These are phyloP conservation scores for Saturnia pavonia DNA, from an alignment of 2,888 invertebrate species.

Conservation along the genomic window DNA sequence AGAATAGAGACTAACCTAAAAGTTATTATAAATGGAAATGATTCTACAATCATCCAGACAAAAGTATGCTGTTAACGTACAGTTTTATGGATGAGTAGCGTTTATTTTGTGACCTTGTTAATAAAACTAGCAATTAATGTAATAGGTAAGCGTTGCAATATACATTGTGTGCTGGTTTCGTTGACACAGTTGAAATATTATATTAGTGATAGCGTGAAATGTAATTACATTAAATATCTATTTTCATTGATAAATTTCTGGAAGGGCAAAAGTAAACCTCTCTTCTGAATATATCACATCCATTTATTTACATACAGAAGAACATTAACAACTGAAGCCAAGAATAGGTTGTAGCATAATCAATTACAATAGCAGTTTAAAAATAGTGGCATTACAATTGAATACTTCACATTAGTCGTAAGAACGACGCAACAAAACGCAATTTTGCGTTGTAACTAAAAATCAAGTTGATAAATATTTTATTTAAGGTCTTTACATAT, in stretches of 20 bases:
- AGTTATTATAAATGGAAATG: neutral
- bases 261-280: too few relatives aligned
- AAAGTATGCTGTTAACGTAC: neutral
- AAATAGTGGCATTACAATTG: too few relatives aligned
- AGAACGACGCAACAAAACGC: neutral
- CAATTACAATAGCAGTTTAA: too few relatives aligned
- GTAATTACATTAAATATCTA: neutral
- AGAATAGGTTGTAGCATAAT: too few relatives aligned
- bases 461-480: neutral
- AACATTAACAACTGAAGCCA: neutral
- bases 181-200: neutral
- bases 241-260: too few relatives aligned
- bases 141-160: constrained; percentile 1
- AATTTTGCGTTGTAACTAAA: neutral
- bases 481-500: too few relatives aligned
- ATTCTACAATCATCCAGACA: neutral
- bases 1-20: neutral
- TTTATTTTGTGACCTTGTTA: constrained; percentile 5
- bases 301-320: too few relatives aligned
- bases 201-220: neutral
- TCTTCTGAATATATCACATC: too few relatives aligned
- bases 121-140: neutral
- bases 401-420: neutral
- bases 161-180: neutral
- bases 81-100: neutral